Conservation (phyloP, 2,113 vertebrate genomes). For the Turnix velox region DNA sequence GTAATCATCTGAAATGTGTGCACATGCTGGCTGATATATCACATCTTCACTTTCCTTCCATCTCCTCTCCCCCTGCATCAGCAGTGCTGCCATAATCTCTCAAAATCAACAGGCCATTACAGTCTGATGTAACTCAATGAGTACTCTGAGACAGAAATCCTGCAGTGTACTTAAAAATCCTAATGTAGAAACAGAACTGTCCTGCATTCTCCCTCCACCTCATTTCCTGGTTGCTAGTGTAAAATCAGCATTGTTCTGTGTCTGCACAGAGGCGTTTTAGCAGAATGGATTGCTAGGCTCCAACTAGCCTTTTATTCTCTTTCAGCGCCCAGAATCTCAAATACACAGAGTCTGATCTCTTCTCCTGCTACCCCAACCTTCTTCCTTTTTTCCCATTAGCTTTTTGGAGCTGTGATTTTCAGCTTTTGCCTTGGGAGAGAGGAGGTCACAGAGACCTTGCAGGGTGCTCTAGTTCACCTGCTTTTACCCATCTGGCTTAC, state of each 20-base stretch:
- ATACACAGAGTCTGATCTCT: background rate
- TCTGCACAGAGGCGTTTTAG: background rate
- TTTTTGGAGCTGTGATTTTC: background rate
- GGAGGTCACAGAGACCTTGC: background rate
- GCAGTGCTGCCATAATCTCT: slow-evolving; percentile 43
- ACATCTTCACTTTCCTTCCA: background rate
- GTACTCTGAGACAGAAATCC: slow-evolving; percentile 57
- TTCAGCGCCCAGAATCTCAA: background rate
- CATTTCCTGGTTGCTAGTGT: background rate
- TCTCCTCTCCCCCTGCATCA: slow-evolving; percentile 37
- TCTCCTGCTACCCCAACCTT: background rate
- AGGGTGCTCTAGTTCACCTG: background rate
- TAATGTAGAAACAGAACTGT: slow-evolving; percentile 21
- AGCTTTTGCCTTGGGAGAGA: background rate
- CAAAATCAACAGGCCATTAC: slow-evolving; percentile 65
- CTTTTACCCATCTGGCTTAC: background rate
- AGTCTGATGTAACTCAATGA: slow-evolving; percentile 58
- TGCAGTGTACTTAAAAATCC: slow-evolving; percentile 58
- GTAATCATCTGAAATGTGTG: slow-evolving; percentile 21
- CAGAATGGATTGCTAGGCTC: background rate
- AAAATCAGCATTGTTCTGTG: slow-evolving; percentile 13
- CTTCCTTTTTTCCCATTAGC: background rate
- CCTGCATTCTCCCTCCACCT: slow-evolving; percentile 10
- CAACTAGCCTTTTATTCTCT: background rate
- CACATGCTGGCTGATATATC: background rate